Evolutionary conservation across 2,888 invertebrate genomes (phyloP), one percentile per base, ranked within the genome.

Genomic region (Orthosia gracilis): DNA sequence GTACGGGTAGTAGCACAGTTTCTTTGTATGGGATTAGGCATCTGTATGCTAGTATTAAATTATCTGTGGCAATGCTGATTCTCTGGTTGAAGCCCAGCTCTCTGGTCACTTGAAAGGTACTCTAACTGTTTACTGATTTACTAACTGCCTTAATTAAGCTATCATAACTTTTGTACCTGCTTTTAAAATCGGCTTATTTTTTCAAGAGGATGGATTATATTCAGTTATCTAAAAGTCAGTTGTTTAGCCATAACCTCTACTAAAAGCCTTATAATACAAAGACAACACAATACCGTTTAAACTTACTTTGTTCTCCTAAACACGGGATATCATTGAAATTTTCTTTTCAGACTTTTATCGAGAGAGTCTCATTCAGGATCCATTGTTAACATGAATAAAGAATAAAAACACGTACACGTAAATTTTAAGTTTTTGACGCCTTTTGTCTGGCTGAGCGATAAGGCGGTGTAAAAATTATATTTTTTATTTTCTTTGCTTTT

Each of bases 291-390:
- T 50, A n/a, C 49, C 26, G 11, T 49, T 52, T 40, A 73, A 67
- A 55, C 50, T 23, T 9, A 50, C 47, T 52, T 82, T 63, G 77
- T 79, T 66, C 54, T 11, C 23, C 26, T 31, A 45, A 26, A 17
- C 26, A 69, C 15, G 49, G n/a, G 17, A 82, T 82, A 55, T 70
- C 62, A 59, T 67, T 80, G 68, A 66, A 68, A 73, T 47, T 64
- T 64, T 66, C 59, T 66, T 66, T 64, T 62, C 12, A 57, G 23
- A 21, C 50, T 18, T 49, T 76, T 82, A 70, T 63, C 57, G 70
- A 26, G n/a, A 17, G 66, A 66, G 13, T 1, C n/a, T 69, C 13
- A 62, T 75, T 49, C 11, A 18, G 13, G 12, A 21, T 17, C 31
- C 50, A 58, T 82, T 82, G 58, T 79, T 55, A 3, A 4, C 9